Base-by-base conservation (phyloP, 2,113 vertebrate species). In the Orientallactaga bullata region DNA sequence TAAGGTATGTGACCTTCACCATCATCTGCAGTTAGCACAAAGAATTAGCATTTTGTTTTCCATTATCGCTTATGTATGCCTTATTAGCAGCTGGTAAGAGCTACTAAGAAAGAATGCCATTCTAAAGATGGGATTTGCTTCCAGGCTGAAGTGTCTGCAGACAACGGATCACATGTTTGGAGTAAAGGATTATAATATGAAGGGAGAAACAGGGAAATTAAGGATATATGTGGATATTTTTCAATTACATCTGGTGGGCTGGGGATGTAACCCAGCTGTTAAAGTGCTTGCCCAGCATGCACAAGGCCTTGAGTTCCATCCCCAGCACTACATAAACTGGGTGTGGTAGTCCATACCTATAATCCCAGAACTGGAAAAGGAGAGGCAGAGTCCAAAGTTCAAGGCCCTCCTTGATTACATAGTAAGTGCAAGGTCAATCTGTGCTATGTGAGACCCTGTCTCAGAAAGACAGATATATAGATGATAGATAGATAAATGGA, bases 201-300 rank as follows among this genome's bases (percentile, higher is more conserved):
- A 32, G 39, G 60, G 90, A 85, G 94, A 72, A 66, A 91, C 89
- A 84, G n/a, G 51, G 47, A 37, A 82, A 8, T 72, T 42, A 76
- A 24, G n/a, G n/a, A 47, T 84, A 28, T 55, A 15, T 30, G 21
- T 3, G 10, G 30, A 47, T 61, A 80, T 78, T 65, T 91, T 69
- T 4, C 78, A 91, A 87, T 24, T 20, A 61, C 20, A 23, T 58
- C 61, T 95, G 5, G n/a, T 60, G 35, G 0, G 76, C 76, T 58
- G 51, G 76, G 77, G 51, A 26, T 9, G 35, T 61, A 32, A 55
- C 55, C 12, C 55, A 55, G 55, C 12, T 55, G 55, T 6, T 55
- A 55, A 55, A 55, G 55, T 47, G 42, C 42, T 47, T 47, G 42
- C 42, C 42, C 42, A 47, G 42, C 42, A 47, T 55, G 55, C 55